phyloP scores from a whole-genome alignment of 2,888 invertebrate species.

The Hyposoter dolosus region DNA sequence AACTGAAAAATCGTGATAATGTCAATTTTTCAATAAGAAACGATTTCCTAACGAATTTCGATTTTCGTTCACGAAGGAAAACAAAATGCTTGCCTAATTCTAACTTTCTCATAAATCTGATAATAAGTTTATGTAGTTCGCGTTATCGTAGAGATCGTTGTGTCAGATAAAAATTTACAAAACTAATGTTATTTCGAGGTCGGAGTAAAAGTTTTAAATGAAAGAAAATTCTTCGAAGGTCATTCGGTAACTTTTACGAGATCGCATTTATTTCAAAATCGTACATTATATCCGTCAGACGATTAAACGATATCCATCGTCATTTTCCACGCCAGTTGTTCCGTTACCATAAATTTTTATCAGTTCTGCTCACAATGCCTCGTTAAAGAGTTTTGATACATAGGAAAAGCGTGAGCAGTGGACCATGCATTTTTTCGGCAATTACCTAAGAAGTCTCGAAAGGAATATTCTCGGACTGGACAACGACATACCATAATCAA shows the following conservation, averaged over 20 bases:
- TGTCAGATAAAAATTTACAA: background rate
- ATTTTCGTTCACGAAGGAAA: background rate
- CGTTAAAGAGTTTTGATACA: background rate
- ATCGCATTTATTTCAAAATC: background rate
- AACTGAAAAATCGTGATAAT: no score
- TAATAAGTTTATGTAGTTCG: background rate
- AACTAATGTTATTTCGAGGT: background rate
- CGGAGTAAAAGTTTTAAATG: background rate
- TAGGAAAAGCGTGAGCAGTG: background rate
- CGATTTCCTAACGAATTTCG: background rate
- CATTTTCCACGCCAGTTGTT: background rate
- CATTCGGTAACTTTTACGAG: background rate
- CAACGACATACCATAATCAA: background rate
- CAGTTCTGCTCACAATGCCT: background rate
- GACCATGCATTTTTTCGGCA: background rate
- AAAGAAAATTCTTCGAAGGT: background rate
- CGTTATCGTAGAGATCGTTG: background rate
- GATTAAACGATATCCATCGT: constrained; percentile 2
- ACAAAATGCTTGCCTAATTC: background rate
- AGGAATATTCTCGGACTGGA: background rate
- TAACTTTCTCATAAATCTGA: background rate
- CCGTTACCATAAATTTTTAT: background rate
- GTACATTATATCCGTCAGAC: background rate
- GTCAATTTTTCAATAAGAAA: background rate
- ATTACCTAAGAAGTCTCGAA: background rate